Evolutionary conservation across 1,140 invertebrate species (phyloP).

Genomic region (Heliothis virescens): DNA sequence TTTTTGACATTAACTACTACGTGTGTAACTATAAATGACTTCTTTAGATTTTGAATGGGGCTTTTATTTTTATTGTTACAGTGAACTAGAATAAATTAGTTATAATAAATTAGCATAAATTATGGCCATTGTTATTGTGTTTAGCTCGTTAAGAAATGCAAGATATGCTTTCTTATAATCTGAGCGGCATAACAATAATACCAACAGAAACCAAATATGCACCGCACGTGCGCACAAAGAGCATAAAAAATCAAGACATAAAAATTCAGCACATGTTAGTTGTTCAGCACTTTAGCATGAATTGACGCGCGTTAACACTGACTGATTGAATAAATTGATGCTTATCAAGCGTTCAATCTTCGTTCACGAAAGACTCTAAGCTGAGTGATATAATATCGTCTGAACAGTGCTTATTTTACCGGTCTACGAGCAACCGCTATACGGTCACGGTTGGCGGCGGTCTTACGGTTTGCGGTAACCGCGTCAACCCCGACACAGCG

Average conservation of each 20-base stretch:
- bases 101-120: no score
- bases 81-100: no score
- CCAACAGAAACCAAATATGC: background rate
- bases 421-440: conserved; percentile 54
- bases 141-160: no score
- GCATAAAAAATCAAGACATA: conserved; percentile 19
- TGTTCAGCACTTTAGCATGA: conserved; percentile 13
- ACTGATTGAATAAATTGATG: conserved; percentile 35
- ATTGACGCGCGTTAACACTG: conserved; percentile 18
- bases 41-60: no score
- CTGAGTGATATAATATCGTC: background rate
- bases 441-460: conserved; percentile 57
- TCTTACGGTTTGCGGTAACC: conserved; percentile 57
- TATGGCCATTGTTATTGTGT: no score
- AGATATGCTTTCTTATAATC: background rate
- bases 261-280: conserved; percentile 10
- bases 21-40: no score
- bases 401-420: conserved; percentile 45
- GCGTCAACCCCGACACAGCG: conserved; percentile 7
- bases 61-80: no score
- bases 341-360: conserved; percentile 22
- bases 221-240: background rate
- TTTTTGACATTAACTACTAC: no score
- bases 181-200: background rate
- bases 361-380: background rate